A percentile compares a stretch with the other conserved stretches of the same genome.
These are phyloP conservation scores for Meta bourneti DNA, from an alignment of 2,888 invertebrate species.

Conservation along the genomic window DNA sequence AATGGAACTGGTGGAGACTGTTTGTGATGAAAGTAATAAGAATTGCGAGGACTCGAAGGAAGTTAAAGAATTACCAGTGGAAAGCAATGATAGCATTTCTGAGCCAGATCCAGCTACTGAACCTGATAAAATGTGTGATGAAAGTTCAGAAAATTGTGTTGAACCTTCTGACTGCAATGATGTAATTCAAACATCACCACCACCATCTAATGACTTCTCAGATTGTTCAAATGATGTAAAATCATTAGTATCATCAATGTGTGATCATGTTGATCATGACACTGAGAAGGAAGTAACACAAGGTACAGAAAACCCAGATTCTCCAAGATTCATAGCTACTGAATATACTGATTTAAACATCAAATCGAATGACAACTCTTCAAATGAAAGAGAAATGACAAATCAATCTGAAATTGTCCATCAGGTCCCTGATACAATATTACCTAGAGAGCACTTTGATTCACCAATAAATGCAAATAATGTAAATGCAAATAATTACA, in stretches of 20 bases:
- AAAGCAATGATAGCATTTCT: constrained; percentile 24
- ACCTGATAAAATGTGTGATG: constrained; percentile 11
- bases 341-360: constrained; percentile 2
- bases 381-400: constrained; percentile 24
- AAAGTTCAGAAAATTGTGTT: constrained; percentile 16
- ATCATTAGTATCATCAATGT: constrained; percentile 58
- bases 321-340: neutral
- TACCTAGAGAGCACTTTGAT: constrained; percentile 11
- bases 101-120: constrained; percentile 30
- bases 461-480: neutral
- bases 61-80: neutral
- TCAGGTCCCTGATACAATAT: neutral
- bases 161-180: constrained; percentile 39
- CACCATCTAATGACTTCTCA: constrained; percentile 18
- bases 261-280: constrained; percentile 55
- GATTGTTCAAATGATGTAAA: constrained; percentile 62
- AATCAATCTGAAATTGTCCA: constrained; percentile 2
- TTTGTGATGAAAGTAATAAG: neutral
- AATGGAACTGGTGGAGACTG: constrained; percentile 4
- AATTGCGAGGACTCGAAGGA: neutral
- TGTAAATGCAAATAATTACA: constrained; percentile 6
- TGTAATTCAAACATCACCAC: constrained; percentile 11
- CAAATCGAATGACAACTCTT: neutral
- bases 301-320: neutral
- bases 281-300: neutral